Conservation (phyloP, 2,797 vertebrate species). For the Simalia tracyae region DNA sequence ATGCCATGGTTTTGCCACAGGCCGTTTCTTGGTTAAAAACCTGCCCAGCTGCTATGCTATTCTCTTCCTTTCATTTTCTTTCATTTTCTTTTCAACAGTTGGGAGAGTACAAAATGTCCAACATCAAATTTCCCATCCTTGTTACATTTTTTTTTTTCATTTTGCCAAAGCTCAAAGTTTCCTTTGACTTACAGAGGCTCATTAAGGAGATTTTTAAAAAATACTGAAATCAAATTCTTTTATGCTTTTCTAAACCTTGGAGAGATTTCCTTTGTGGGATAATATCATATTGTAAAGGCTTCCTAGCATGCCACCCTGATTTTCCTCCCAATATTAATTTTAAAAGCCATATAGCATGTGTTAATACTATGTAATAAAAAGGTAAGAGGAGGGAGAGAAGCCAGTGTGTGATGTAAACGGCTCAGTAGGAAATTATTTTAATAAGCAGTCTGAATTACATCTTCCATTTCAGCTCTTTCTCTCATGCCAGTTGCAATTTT, state of each 20-base stretch:
- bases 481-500: conserved; percentile 54
- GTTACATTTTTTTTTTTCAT: background rate
- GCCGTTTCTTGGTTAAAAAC: background rate
- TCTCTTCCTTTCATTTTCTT: background rate
- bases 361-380: conserved; percentile 60
- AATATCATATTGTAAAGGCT: background rate
- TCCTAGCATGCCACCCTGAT: conserved; percentile 36
- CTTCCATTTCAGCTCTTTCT: conserved; percentile 53
- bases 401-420: conserved; percentile 45
- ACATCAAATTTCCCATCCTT: background rate
- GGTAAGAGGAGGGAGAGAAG: conserved; percentile 46
- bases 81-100: background rate
- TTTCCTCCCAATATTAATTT: conserved; percentile 46
- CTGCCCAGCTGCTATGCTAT: background rate
- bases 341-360: conserved; percentile 36
- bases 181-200: background rate
- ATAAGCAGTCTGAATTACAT: conserved; percentile 61
- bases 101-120: background rate
- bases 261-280: background rate
- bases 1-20: background rate
- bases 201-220: background rate
- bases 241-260: background rate
- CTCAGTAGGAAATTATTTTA: conserved; percentile 62
- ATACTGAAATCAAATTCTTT: background rate
- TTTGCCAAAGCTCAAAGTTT: background rate